Base-by-base conservation (phyloP, 2,888 invertebrate genomes). In the Serrognathus titanus region DNA sequence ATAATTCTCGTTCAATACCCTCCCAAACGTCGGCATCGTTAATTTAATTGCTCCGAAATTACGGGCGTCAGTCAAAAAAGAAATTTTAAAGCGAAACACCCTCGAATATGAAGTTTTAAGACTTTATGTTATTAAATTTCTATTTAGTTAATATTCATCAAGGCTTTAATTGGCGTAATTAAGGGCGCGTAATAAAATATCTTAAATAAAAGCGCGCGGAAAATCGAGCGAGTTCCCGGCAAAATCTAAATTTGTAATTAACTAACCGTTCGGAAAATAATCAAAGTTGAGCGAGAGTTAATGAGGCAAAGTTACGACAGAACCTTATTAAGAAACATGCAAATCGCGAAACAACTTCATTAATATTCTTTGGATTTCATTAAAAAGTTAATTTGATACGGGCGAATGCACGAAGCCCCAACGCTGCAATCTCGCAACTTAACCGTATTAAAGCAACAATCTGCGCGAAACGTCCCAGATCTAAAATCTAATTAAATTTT, bases 261-360 rank as follows among this genome's bases (percentile, higher is more conserved):
- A 74, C 74, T 75, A 74, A 73, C 74, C 71, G 69, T 73, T 75
- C 69, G 74, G 73, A 75, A 76, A 75, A 75, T 75, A 76, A 75
- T 74, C 74, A 76, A 74, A 73, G 71, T 73, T 72, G 52, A 51
- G 10, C 7, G 53, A 39, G 46, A 39, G 67, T 72, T 72, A 75
- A 74, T 72, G 73, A 71, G 71, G 71, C 71, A 72, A 72, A 72
- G 70, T 71, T 71, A 61, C 62, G 66, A 63, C 58, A 65, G 66
- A 64, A 58, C 66, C 66, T 71, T 69, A 71, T 67, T 70, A 70
- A 70, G 74, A 71, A 71, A 70, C 70, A 72, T 74, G 73, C 71
- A 75, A 75, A 74, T 74, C 74, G 71, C 66, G 70, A 72, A 74
- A 73, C 71, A 74, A 73, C 72, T 72, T 73, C 72, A 71, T 74